These are phyloP conservation scores for Miltochrista miniata DNA, from an alignment of 2,888 invertebrate genomes.

Conservation along the genomic window DNA sequence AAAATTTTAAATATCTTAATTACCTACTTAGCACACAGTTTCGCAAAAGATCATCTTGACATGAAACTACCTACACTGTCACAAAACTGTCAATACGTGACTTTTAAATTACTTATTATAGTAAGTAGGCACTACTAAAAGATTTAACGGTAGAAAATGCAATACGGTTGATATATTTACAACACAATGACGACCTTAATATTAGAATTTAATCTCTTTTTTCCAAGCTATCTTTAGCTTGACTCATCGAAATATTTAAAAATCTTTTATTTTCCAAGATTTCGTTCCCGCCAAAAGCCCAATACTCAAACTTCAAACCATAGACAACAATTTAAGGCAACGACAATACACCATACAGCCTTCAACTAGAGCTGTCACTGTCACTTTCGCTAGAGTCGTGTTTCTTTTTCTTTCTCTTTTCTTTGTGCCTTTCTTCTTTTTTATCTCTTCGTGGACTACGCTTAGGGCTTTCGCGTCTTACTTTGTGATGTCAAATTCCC, in stretches of 20 bases:
- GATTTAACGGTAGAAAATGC: too few relatives aligned
- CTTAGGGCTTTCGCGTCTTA: conserved; percentile 69
- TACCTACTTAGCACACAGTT: too few relatives aligned
- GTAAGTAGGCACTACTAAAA: too few relatives aligned
- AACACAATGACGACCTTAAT: background rate
- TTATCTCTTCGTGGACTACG: conserved; percentile 51
- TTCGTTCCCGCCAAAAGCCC: conserved; percentile 12
- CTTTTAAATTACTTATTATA: too few relatives aligned
- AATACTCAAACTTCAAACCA: conserved; percentile 20
- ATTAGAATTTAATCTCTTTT: too few relatives aligned
- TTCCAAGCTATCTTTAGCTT: too few relatives aligned
- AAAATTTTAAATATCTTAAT: too few relatives aligned
- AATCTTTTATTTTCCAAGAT: background rate
- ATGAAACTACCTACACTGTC: too few relatives aligned
- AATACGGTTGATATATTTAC: too few relatives aligned
- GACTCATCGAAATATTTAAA: background rate
- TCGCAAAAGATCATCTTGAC: too few relatives aligned
- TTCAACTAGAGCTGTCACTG: conserved; percentile 72
- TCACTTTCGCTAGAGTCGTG: conserved; percentile 60
- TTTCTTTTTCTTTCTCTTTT: conserved; percentile 55
- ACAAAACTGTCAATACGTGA: too few relatives aligned
- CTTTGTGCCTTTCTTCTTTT: conserved; percentile 36
- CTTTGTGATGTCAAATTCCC: conserved; percentile 79
- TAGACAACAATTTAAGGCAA: conserved; percentile 32
- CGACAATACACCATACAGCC: conserved; percentile 13